A percentile compares a stretch with the other conserved stretches of the same genome.
These are phyloP conservation scores for Aquatica leii DNA, from an alignment of 2,888 invertebrate genomes.

Conservation along the genomic window DNA sequence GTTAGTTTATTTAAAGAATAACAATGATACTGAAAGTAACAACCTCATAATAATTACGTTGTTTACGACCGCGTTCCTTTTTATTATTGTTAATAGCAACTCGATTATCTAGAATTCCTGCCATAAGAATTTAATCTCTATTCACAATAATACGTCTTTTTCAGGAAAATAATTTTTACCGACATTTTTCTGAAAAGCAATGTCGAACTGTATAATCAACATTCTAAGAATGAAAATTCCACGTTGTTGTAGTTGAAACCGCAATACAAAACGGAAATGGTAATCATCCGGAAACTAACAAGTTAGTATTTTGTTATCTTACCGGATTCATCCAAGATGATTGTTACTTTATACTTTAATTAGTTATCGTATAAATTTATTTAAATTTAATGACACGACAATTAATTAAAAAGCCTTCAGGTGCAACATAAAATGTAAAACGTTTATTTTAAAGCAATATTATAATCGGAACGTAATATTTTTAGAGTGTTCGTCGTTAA, in stretches of 20 bases:
- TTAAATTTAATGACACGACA: not conserved
- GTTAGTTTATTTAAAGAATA: too few species aligned
- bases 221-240: constrained; percentile 23
- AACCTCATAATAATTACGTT: too few species aligned
- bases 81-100: too few species aligned
- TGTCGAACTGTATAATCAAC: constrained; percentile 18
- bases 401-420: not conserved
- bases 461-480: too few species aligned
- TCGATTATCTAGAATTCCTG: not conserved
- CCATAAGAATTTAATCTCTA: not conserved
- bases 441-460: too few species aligned
- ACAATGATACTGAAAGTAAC: too few species aligned
- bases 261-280: constrained; percentile 33
- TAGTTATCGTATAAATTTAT: constrained; percentile 1
- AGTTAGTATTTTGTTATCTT: constrained; percentile 36
- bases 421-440: not conserved
- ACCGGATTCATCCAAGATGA: constrained; percentile 38
- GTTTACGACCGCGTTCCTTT: too few species aligned
- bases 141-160: constrained; percentile 4
- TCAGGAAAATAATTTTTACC: constrained; percentile 1
- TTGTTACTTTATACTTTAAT: constrained; percentile 28
- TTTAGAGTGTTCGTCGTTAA: constrained; percentile 8
- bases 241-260: constrained; percentile 24
- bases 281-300: constrained; percentile 38
- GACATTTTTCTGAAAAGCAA: constrained; percentile 20